A percentile compares a stretch with the other conserved stretches of the same genome.
These are phyloP conservation scores for Microctenopoma stevenorrisi DNA, from an alignment of 2,797 vertebrate genomes.

Conservation along the genomic window DNA sequence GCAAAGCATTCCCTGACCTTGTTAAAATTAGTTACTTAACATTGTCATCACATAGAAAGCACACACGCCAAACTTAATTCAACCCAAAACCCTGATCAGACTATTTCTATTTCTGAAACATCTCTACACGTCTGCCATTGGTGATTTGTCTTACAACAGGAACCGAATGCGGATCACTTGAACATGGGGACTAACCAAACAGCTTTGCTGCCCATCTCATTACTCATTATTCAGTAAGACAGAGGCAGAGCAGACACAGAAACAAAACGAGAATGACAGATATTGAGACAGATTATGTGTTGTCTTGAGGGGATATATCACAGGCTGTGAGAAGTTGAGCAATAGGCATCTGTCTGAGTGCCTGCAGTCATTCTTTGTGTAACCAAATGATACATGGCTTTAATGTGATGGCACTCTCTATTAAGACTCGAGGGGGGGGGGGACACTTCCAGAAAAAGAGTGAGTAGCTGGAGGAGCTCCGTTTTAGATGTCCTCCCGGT, in stretches of 20 bases:
- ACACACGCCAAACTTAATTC: slow-evolving; percentile 27
- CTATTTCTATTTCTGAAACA: slow-evolving; percentile 18
- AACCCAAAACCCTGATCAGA: slow-evolving; percentile 12
- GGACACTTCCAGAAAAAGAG: slow-evolving; percentile 53
- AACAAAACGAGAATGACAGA: slow-evolving; percentile 32
- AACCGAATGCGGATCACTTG: slow-evolving; percentile 27
- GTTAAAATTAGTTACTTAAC: slow-evolving; percentile 20
- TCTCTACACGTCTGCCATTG: slow-evolving; percentile 22
- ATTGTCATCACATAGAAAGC: slow-evolving; percentile 27
- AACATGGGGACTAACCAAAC: slow-evolving; percentile 40
- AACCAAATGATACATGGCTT: slow-evolving; percentile 78
- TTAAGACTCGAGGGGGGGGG: slow-evolving; percentile 51
- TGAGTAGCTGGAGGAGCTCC: slow-evolving; percentile 55
- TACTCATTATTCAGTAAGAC: slow-evolving; percentile 56
- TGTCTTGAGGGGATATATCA: slow-evolving; percentile 41
- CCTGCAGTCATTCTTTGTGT: slow-evolving; percentile 49
- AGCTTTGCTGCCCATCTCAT: slow-evolving; percentile 45
- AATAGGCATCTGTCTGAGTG: slow-evolving; percentile 49
- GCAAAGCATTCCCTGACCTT: not conserved
- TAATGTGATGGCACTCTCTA: slow-evolving; percentile 74
- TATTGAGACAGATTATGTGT: slow-evolving; percentile 53
- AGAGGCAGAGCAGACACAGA: slow-evolving; percentile 37
- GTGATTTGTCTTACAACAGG: slow-evolving; percentile 26
- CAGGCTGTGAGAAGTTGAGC: slow-evolving; percentile 40
- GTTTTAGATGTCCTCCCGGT: slow-evolving; percentile 65